These are phyloP conservation scores for Squalus acanthias DNA, from an alignment of 2,797 vertebrate genomes.

Conservation along the genomic window DNA sequence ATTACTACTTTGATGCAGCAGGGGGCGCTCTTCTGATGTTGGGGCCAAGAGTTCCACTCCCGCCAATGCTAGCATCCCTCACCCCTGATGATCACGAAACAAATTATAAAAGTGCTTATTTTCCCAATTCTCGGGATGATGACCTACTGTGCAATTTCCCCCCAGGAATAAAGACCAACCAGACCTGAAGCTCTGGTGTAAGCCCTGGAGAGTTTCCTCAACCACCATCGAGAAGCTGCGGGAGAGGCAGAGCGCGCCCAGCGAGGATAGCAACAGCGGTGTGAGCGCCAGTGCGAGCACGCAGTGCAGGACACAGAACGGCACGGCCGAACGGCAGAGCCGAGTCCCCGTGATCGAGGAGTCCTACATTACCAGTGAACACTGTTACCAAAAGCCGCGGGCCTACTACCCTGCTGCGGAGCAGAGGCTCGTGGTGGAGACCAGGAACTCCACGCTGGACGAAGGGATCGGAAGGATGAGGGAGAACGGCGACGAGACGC, in stretches of 20 bases:
- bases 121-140: background rate
- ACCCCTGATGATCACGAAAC: background rate
- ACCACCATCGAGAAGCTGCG: conserved; percentile 60
- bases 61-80: no score
- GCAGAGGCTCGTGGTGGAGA: conserved; percentile 89
- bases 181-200: conserved; percentile 85
- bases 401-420: conserved; percentile 87
- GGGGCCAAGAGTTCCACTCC: background rate
- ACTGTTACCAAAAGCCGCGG: conserved; percentile 94
- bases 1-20: background rate
- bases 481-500: conserved; percentile 68
- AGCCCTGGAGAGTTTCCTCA: conserved; percentile 71
- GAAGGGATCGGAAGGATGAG: conserved; percentile 71
- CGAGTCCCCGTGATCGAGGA: conserved; percentile 68
- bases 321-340: conserved; percentile 50
- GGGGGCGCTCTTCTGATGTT: background rate
- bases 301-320: conserved; percentile 44
- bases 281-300: conserved; percentile 46
- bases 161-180: conserved; percentile 81
- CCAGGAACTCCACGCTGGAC: conserved; percentile 75
- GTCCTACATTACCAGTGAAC: conserved; percentile 91
- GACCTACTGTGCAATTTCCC: background rate
- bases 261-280: conserved; percentile 57
- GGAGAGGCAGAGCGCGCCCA: conserved; percentile 53
- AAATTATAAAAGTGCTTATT: background rate